Conservation (phyloP, 2,797 vertebrate species). For the Tragopan temminckii region DNA sequence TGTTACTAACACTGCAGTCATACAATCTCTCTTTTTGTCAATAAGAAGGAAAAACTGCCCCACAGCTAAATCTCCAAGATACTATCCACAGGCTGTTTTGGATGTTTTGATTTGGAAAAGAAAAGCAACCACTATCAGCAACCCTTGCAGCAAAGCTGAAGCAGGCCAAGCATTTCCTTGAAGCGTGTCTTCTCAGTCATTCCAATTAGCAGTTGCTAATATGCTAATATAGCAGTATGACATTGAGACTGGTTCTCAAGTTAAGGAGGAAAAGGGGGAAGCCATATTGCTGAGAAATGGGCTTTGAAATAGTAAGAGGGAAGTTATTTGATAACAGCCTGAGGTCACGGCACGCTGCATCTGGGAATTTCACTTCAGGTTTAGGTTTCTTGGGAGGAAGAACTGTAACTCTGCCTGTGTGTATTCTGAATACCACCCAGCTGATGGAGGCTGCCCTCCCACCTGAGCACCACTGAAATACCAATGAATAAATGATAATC, state of each 20-base stretch:
- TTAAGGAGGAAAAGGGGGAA: not conserved
- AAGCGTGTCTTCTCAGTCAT: not conserved
- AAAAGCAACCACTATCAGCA: not conserved
- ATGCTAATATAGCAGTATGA: too few relatives aligned
- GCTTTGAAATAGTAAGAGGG: conserved; percentile 9
- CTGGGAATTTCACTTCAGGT: conserved; percentile 38
- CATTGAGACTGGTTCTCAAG: not conserved
- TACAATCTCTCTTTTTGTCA: not conserved
- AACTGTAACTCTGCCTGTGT: rapidly evolving
- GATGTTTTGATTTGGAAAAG: not conserved
- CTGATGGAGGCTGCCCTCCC: not conserved
- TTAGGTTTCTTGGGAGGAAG: not conserved
- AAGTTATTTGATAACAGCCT: not conserved
- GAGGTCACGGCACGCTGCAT: not conserved
- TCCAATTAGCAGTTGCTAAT: not conserved
- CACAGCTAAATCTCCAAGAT: not conserved
- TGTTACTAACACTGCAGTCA: not conserved
- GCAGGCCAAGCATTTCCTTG: not conserved
- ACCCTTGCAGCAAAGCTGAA: not conserved
- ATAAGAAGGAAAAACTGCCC: not conserved
- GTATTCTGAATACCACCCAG: not conserved
- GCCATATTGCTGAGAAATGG: not conserved
- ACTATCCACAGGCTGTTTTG: not conserved
- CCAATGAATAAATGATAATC: not conserved
- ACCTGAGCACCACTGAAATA: not conserved